Conservation (phyloP, 2,888 invertebrate species). For the Tinea semifulvella region DNA sequence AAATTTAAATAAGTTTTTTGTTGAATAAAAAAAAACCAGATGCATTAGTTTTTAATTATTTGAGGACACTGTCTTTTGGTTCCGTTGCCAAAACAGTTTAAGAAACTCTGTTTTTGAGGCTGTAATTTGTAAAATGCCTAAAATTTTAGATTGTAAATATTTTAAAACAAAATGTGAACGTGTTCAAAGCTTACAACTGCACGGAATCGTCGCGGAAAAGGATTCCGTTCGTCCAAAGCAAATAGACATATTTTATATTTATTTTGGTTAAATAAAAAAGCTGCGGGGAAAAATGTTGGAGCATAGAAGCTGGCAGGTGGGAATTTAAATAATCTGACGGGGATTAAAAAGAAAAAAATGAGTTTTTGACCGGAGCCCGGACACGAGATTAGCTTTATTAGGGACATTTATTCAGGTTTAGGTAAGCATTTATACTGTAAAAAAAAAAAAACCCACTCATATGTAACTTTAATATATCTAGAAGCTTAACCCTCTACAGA, state of each 20-base stretch:
- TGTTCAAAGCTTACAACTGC: constrained; percentile 45
- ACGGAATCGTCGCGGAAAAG: constrained; percentile 53
- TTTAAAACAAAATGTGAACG: constrained; percentile 25
- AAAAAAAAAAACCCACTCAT: background rate
- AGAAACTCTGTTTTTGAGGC: no score
- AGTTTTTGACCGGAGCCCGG: constrained; percentile 57
- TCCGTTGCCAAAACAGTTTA: no score
- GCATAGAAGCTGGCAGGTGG: constrained; percentile 56
- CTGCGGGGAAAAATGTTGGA: constrained; percentile 37
- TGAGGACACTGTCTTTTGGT: no score
- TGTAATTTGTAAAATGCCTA: no score
- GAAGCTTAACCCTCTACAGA: no score
- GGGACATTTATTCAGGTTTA: constrained; percentile 32
- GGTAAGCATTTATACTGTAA: background rate
- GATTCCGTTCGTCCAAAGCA: constrained; percentile 63
- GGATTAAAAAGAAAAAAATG: constrained; percentile 66
- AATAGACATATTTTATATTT: constrained; percentile 65
- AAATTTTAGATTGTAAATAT: no score
- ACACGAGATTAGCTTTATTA: constrained; percentile 35
- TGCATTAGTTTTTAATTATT: no score
- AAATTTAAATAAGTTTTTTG: no score
- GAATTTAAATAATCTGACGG: constrained; percentile 68
- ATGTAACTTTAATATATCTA: no score
- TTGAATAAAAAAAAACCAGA: no score
- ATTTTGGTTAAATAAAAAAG: constrained; percentile 60